These are phyloP conservation scores for Dipodomys stephensi DNA, from an alignment of 2,113 vertebrate genomes.

Conservation along the genomic window DNA sequence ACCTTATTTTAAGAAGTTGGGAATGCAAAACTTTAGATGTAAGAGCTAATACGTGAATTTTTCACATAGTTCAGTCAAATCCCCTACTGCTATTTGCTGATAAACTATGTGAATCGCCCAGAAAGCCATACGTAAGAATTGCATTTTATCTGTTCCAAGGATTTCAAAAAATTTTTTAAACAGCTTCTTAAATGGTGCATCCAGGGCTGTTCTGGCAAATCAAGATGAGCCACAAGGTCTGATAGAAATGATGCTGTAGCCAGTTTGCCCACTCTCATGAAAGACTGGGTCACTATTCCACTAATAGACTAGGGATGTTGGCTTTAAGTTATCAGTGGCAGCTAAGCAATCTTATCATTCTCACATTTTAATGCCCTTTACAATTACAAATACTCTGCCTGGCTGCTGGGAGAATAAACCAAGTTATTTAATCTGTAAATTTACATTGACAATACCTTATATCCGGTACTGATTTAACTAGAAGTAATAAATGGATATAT, in stretches of 20 bases:
- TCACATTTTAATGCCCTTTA: slow-evolving; percentile 15
- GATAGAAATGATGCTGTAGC: background rate
- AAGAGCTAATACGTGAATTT: slow-evolving; percentile 24
- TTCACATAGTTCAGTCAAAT: slow-evolving; percentile 51
- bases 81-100: slow-evolving; percentile 37
- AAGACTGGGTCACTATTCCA: background rate
- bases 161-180: slow-evolving; percentile 42
- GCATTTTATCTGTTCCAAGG: slow-evolving; percentile 7
- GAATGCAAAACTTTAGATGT: background rate
- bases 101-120: slow-evolving; percentile 43
- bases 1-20: background rate
- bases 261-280: background rate
- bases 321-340: background rate
- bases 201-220: background rate
- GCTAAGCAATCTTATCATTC: background rate
- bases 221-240: background rate
- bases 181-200: background rate
- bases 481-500: background rate
- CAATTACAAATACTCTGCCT: background rate
- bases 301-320: background rate
- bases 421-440: background rate
- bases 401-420: background rate
- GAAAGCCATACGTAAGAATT: slow-evolving; percentile 33
- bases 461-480: background rate
- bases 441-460: background rate